Percentiles rank a stretch among this genome's conserved stretches.
These are phyloP conservation scores for Torymus texanus DNA, from an alignment of 2,888 invertebrate species.

Conservation along the genomic window DNA sequence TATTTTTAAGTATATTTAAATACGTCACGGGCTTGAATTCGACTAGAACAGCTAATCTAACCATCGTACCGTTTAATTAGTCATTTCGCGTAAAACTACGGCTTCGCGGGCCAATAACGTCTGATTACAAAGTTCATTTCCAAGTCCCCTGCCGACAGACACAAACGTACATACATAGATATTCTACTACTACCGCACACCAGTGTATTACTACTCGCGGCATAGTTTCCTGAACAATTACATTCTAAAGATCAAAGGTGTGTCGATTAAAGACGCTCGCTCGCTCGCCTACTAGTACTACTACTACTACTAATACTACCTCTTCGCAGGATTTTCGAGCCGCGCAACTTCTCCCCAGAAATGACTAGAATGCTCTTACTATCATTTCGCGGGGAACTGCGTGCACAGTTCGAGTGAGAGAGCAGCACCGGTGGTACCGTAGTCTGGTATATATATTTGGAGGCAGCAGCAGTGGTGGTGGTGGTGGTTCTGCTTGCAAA, in stretches of 20 bases:
- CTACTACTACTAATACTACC: no score
- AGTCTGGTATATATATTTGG: background rate
- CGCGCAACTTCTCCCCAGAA: background rate
- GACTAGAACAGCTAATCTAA: no score
- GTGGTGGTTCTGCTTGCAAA: background rate
- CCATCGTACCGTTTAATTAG: no score
- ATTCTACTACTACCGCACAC: no score
- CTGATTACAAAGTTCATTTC: no score
- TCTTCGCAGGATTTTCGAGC: background rate
- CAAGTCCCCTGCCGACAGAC: no score
- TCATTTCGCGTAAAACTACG: no score
- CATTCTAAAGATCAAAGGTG: slow-evolving; percentile 10
- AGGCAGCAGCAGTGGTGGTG: background rate
- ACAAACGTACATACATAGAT: no score
- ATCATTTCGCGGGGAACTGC: slow-evolving; percentile 16
- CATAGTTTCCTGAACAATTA: slow-evolving; percentile 15
- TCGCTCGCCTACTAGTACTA: background rate
- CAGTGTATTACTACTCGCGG: background rate
- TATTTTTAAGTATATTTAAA: no score
- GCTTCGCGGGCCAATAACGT: no score
- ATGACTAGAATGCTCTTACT: background rate
- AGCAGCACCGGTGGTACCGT: background rate
- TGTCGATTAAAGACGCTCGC: slow-evolving; percentile 20
- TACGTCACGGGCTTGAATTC: no score
- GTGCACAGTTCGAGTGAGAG: slow-evolving; percentile 2